A percentile compares a stretch with the other conserved stretches of the same genome.
These are phyloP conservation scores for Euborellia annulipes DNA, from an alignment of 1,140 invertebrate genomes.

Conservation along the genomic window DNA sequence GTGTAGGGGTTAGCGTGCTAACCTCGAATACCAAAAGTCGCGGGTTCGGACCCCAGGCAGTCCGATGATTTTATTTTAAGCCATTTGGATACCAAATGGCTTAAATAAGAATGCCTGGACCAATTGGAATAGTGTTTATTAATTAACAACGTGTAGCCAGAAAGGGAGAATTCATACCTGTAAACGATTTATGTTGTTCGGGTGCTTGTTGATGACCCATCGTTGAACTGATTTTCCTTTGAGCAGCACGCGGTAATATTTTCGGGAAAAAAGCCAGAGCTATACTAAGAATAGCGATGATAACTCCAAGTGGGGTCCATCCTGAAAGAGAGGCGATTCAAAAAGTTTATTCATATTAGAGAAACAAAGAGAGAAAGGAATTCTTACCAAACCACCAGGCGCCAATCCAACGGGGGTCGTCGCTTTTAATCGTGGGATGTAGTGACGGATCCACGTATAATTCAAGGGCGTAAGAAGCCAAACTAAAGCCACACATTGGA, in stretches of 20 bases:
- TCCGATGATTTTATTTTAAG: too few species aligned
- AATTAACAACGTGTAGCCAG: too few species aligned
- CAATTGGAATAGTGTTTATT: too few species aligned
- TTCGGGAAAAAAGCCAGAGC: constrained; percentile 15
- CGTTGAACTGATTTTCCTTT: neutral
- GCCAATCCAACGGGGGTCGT: constrained; percentile 26
- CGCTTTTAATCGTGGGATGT: constrained; percentile 14
- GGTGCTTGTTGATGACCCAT: neutral
- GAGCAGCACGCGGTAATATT: constrained; percentile 14
- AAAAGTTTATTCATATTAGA: too few species aligned
- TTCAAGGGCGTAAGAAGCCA: constrained; percentile 14
- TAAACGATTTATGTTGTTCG: constrained; percentile 2
- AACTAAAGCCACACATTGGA: constrained; percentile 21
- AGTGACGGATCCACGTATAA: constrained; percentile 12
- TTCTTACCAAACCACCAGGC: constrained; percentile 28
- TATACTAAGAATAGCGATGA: constrained; percentile 10
- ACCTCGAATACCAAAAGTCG: too few species aligned
- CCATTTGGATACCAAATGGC: too few species aligned
- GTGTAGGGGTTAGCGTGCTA: too few species aligned
- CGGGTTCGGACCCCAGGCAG: too few species aligned
- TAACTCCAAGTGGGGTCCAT: constrained; percentile 15
- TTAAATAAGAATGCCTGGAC: too few species aligned
- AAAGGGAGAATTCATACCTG: too few species aligned
- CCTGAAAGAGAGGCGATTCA: constrained; percentile 11
- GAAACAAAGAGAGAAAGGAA: neutral